phyloP scores from a whole-genome alignment of 2,113 vertebrate genomes.

The Electrona antarctica region DNA sequence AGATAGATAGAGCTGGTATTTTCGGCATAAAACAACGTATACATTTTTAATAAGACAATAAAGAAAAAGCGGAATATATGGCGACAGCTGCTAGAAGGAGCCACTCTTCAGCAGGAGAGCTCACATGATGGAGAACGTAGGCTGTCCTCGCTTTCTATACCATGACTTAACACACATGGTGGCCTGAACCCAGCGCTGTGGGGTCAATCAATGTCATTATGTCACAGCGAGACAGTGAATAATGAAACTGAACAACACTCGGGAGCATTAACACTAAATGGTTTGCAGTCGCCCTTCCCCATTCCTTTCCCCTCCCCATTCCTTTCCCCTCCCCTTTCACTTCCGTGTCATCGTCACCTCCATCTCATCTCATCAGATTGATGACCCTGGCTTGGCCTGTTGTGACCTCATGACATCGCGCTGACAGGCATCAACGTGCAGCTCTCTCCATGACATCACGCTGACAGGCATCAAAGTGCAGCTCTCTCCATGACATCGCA shows the following conservation, averaged over 20 bases:
- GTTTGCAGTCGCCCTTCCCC: constrained; percentile 13
- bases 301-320: neutral
- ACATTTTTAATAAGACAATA: too few species aligned
- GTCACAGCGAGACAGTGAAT: constrained; percentile 32
- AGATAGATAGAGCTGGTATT: too few species aligned
- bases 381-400: neutral
- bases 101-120: neutral
- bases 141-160: neutral
- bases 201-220: constrained; percentile 31
- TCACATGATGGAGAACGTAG: neutral
- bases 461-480: neutral
- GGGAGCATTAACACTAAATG: constrained; percentile 31
- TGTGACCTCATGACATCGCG: neutral
- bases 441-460: neutral
- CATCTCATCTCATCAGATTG: neutral
- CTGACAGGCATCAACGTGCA: neutral
- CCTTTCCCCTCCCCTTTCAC: neutral
- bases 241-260: constrained; percentile 28
- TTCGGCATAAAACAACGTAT: too few species aligned
- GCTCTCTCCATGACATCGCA: neutral
- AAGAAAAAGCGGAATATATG: too few species aligned
- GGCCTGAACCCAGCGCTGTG: neutral
- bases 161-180: constrained; percentile 2
- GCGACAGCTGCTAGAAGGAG: too few species aligned
- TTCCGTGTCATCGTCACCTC: neutral